Evolutionary conservation across 2,797 vertebrate genomes (phyloP).

Genomic region (Otolemur crassicaudatus): DNA sequence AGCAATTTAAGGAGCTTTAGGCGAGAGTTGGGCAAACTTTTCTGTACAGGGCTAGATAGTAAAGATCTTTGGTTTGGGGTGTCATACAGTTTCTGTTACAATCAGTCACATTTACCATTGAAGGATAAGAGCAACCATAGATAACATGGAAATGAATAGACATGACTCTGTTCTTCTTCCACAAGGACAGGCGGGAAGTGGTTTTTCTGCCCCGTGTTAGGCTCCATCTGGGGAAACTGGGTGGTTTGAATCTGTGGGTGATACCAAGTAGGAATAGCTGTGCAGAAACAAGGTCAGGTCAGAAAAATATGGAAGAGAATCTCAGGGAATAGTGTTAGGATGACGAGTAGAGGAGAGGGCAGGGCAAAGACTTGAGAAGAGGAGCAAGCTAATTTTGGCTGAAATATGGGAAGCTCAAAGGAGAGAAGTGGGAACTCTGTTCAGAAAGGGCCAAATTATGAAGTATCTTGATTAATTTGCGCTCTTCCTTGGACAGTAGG

Average conservation of each 20-base stretch:
- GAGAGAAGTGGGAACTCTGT: constrained; percentile 21
- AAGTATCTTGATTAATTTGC: neutral
- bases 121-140: neutral
- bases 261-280: neutral
- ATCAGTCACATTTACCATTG: neutral
- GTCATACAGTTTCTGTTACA: neutral
- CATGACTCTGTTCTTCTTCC: neutral
- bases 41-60: neutral
- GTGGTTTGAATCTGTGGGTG: constrained; percentile 33
- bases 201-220: constrained; percentile 21
- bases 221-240: neutral
- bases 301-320: constrained; percentile 29
- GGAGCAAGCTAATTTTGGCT: neutral
- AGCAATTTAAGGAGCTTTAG: constrained; percentile 21
- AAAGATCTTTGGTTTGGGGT: constrained; percentile 6
- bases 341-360: neutral
- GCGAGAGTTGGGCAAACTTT: neutral
- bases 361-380: neutral
- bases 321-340: neutral
- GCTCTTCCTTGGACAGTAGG: neutral
- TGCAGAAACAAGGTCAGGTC: constrained; percentile 9
- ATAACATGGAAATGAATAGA: neutral
- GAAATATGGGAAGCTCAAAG: neutral
- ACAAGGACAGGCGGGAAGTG: neutral
- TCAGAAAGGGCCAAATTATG: neutral